Conservation (phyloP, 2,113 vertebrate genomes). For the Pteruthius melanotis region DNA sequence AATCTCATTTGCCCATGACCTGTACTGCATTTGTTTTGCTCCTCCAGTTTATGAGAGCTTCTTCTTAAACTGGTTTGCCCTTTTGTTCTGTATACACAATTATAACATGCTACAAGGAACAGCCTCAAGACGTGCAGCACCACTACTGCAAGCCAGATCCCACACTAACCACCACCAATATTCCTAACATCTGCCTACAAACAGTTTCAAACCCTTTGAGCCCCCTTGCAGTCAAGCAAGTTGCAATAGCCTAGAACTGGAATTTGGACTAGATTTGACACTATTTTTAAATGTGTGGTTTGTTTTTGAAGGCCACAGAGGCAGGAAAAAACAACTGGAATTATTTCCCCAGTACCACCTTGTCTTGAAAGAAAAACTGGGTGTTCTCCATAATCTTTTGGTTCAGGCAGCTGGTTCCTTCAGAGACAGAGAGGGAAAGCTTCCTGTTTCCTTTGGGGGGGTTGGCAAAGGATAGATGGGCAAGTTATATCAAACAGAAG, state of each 20-base stretch:
- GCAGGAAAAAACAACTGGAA: not conserved
- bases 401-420: conserved; percentile 42
- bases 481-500: conserved; percentile 19
- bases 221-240: not conserved
- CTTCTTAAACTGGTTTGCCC: not conserved
- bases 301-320: not conserved
- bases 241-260: not conserved
- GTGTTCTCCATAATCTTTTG: conserved; percentile 17
- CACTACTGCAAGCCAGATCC: not conserved
- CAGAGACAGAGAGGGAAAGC: conserved; percentile 20
- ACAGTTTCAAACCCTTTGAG: not conserved
- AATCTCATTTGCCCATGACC: not conserved
- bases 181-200: not conserved
- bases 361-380: not conserved
- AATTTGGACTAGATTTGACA: not conserved
- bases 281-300: not conserved
- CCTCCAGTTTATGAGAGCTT: not conserved
- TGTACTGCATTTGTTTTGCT: not conserved
- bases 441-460: conserved; percentile 37
- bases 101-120: not conserved
- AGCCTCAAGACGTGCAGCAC: not conserved
- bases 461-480: conserved; percentile 28
- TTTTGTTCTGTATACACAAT: not conserved
- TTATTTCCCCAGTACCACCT: not conserved
- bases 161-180: not conserved